phyloP scores from a whole-genome alignment of 2,113 vertebrate species.

The Odocoileus virginianus region DNA sequence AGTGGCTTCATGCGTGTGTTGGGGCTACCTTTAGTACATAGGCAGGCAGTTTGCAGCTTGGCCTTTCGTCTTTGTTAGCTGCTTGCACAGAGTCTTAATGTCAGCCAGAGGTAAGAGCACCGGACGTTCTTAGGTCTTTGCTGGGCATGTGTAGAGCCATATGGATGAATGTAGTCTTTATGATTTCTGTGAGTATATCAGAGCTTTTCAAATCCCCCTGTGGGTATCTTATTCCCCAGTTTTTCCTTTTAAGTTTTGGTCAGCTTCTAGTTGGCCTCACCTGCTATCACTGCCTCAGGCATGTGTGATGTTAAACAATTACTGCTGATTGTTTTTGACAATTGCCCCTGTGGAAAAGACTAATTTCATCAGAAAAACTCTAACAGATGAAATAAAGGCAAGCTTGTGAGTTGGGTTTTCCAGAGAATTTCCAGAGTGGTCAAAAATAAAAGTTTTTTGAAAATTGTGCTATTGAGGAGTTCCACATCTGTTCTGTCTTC shows the following conservation, averaged over 20 bases:
- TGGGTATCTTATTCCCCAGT: background rate
- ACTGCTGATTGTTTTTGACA: constrained; percentile 44
- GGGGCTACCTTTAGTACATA: background rate
- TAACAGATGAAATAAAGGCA: background rate
- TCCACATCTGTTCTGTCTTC: background rate
- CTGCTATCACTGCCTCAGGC: background rate
- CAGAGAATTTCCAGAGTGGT: background rate
- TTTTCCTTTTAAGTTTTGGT: background rate
- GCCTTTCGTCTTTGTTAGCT: background rate
- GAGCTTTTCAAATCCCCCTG: background rate
- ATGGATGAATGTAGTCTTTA: background rate
- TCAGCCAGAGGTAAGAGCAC: background rate
- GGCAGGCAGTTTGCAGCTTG: background rate
- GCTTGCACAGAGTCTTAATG: background rate
- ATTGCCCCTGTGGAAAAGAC: background rate
- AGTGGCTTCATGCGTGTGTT: background rate
- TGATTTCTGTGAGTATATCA: background rate
- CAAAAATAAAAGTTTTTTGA: background rate
- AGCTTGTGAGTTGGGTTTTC: background rate
- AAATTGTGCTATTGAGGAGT: background rate
- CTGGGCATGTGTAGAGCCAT: background rate
- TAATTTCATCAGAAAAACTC: background rate
- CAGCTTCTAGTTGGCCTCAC: background rate
- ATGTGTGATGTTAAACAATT: background rate
- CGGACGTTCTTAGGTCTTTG: background rate